These are phyloP conservation scores for Cryptotis parvus DNA, from an alignment of 2,113 vertebrate genomes.

Conservation along the genomic window DNA sequence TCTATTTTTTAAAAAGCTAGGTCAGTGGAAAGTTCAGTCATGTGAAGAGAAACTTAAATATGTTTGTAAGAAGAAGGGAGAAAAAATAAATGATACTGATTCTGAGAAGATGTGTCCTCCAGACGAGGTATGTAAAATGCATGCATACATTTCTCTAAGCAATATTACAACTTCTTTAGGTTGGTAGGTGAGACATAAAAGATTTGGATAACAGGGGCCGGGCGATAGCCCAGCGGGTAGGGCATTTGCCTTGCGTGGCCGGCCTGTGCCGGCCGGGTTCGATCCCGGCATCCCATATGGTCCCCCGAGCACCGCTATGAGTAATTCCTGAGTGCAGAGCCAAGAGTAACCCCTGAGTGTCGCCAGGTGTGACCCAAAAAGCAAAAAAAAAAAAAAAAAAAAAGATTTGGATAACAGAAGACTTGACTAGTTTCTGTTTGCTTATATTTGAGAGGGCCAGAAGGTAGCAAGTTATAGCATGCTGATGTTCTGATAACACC, in stretches of 20 bases:
- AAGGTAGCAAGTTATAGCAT: background rate
- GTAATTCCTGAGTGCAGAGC: too few relatives aligned
- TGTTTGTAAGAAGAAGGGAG: conserved; percentile 94
- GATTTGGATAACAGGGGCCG: conserved; percentile 25
- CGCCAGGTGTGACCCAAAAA: too few relatives aligned
- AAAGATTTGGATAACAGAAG: background rate
- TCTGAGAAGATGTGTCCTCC: conserved; percentile 85
- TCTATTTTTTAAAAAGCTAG: conserved; percentile 86
- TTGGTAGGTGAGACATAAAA: conserved; percentile 3
- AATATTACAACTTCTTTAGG: background rate
- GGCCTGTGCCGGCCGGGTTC: too few relatives aligned
- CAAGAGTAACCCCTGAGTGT: too few relatives aligned
- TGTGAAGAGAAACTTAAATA: conserved; percentile 90
- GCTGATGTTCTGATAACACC: background rate
- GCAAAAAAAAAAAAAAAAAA: too few relatives aligned
- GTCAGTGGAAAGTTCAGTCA: conserved; percentile 90
- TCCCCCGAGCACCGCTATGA: too few relatives aligned
- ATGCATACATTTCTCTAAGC: background rate
- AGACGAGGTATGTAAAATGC: conserved; percentile 86
- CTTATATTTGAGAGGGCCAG: background rate
- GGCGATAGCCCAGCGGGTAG: too few relatives aligned
- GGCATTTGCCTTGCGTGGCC: too few relatives aligned
- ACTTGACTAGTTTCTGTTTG: conserved; percentile 36
- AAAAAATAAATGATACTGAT: conserved; percentile 84
- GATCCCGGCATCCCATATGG: too few relatives aligned